Percentiles rank a stretch among this genome's conserved stretches.
These are phyloP conservation scores for Thinocorus orbignyianus DNA, from an alignment of 2,113 vertebrate genomes.

Conservation along the genomic window DNA sequence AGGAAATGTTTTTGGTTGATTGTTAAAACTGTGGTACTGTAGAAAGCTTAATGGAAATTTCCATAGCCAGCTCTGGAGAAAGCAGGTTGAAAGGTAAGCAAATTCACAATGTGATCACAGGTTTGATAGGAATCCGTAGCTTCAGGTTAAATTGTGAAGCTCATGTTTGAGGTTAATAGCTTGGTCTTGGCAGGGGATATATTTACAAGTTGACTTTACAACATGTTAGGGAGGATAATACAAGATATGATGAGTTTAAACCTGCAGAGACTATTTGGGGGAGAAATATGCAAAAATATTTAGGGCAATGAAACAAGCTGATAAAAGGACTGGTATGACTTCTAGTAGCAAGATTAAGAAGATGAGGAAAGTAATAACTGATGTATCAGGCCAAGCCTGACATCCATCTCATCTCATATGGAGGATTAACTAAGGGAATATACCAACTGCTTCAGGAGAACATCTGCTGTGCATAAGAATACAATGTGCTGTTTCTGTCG, in stretches of 20 bases:
- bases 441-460: background rate
- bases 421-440: background rate
- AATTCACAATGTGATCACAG: background rate
- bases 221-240: background rate
- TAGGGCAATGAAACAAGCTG: background rate
- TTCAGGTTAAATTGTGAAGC: background rate
- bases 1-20: background rate
- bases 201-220: background rate
- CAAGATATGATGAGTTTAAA: background rate
- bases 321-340: background rate
- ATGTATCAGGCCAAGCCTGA: background rate
- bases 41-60: constrained; percentile 7
- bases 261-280: background rate
- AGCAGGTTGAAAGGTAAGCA: background rate
- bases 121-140: constrained; percentile 5
- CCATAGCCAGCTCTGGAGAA: background rate
- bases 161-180: background rate
- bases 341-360: background rate
- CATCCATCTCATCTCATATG: background rate
- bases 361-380: background rate
- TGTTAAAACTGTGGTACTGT: background rate
- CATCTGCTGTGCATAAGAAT: background rate
- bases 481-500: background rate
- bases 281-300: background rate
- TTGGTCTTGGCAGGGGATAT: background rate